A percentile compares a stretch with the other conserved stretches of the same genome.
These are phyloP conservation scores for Chelon labrosus DNA, from an alignment of 2,797 vertebrate species.

Conservation along the genomic window DNA sequence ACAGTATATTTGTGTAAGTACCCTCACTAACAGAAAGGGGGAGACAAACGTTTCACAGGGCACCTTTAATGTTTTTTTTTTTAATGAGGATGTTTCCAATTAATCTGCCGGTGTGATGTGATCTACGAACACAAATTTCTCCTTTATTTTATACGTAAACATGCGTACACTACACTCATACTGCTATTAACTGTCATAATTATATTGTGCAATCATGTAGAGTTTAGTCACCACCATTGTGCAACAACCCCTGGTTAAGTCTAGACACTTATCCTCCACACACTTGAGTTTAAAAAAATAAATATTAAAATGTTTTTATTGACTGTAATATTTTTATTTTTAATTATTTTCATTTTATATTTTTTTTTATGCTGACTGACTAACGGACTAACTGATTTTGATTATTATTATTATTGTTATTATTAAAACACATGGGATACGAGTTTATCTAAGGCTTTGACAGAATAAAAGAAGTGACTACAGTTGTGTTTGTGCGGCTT, in stretches of 20 bases:
- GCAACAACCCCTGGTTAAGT: slow-evolving; percentile 42
- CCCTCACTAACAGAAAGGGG: too few species aligned
- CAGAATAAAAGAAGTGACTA: background rate
- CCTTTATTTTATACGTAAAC: background rate
- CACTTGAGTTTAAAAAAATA: background rate
- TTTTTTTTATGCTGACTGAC: too few species aligned
- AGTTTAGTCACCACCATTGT: slow-evolving; percentile 20
- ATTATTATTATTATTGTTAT: too few species aligned
- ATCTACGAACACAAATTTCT: background rate
- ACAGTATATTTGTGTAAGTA: too few species aligned
- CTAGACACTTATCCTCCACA: background rate
- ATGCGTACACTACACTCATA: slow-evolving; percentile 8
- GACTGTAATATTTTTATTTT: too few species aligned
- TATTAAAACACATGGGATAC: too few species aligned
- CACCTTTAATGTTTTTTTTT: background rate
- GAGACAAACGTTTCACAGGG: too few species aligned
- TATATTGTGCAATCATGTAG: slow-evolving; percentile 23
- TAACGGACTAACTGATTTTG: too few species aligned
- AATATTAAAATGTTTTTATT: background rate
- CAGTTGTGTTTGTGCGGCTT: too few species aligned
- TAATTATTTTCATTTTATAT: too few species aligned
- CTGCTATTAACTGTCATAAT: slow-evolving; percentile 5
- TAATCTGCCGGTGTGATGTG: slow-evolving; percentile 1
- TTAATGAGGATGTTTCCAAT: background rate
- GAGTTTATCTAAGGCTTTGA: too few species aligned